Evolutionary conservation across 2,888 invertebrate species (phyloP).

Genomic region (Sesia bembeciformis): DNA sequence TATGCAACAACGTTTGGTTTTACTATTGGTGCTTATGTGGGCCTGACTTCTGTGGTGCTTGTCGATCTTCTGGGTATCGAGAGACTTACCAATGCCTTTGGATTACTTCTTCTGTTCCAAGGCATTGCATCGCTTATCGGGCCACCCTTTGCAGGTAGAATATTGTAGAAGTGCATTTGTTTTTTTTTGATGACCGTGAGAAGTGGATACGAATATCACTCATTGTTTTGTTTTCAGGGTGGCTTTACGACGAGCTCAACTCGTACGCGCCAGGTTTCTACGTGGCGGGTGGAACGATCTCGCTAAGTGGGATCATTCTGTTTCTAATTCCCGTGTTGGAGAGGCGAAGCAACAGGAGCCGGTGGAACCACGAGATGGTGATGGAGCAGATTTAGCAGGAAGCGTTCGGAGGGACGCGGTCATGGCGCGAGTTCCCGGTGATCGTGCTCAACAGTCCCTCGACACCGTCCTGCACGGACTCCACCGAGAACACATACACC

Average conservation of each 20-base stretch:
- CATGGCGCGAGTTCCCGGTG: conserved; percentile 30
- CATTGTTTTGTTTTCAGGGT: conserved; percentile 74
- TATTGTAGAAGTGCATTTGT: neutral
- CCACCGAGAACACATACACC: conserved; percentile 45
- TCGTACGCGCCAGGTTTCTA: conserved; percentile 93
- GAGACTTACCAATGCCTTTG: conserved; percentile 95
- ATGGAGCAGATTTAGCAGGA: conserved; percentile 63
- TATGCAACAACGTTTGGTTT: conserved; percentile 91
- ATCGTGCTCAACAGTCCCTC: conserved; percentile 65
- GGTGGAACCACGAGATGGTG: conserved; percentile 37
- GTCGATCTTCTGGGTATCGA: conserved; percentile 96
- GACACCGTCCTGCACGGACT: conserved; percentile 42
- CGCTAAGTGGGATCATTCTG: conserved; percentile 90
- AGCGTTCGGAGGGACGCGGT: conserved; percentile 15
- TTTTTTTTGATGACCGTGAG: neutral
- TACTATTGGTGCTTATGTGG: conserved; percentile 95
- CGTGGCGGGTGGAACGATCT: conserved; percentile 89
- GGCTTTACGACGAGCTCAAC: conserved; percentile 82
- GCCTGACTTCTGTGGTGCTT: conserved; percentile 95
- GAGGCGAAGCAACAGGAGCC: conserved; percentile 34
- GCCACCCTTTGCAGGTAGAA: conserved; percentile 92
- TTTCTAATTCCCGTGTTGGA: conserved; percentile 86
- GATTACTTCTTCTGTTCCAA: conserved; percentile 92
- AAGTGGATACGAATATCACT: neutral
- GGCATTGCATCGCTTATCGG: conserved; percentile 94